phyloP scores from a whole-genome alignment of 2,797 vertebrate species.

The Esox lucius region DNA sequence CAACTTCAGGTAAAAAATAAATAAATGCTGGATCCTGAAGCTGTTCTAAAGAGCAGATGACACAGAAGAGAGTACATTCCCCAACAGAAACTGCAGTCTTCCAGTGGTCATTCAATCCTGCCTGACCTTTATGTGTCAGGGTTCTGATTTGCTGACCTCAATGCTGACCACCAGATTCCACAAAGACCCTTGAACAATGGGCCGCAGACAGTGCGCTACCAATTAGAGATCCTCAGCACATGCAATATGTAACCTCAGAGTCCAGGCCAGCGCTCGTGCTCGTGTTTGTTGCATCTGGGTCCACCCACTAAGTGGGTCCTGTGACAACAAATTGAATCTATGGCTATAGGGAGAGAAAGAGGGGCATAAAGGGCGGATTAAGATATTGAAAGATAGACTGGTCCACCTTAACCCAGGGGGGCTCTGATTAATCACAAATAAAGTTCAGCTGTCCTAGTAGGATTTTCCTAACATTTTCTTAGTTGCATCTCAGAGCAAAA shows the following conservation, averaged over 20 bases:
- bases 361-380: not conserved
- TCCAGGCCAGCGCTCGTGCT: not conserved
- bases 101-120: constrained; percentile 46
- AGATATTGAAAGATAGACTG: too few relatives aligned
- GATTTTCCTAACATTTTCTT: too few relatives aligned
- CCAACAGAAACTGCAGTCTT: constrained; percentile 24
- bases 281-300: not conserved
- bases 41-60: not conserved
- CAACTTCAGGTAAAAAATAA: not conserved
- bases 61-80: not conserved
- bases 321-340: not conserved
- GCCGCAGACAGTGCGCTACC: not conserved
- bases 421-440: too few relatives aligned
- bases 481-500: too few relatives aligned
- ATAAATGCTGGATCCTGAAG: not conserved
- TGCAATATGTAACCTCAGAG: constrained; percentile 2
- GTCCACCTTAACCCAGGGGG: not conserved
- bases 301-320: not conserved
- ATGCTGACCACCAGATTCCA: not conserved
- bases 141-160: constrained; percentile 44
- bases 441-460: too few relatives aligned
- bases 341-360: not conserved
- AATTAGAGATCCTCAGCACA: not conserved
- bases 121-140: constrained; percentile 46
- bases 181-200: not conserved